Percentiles rank a stretch among this genome's conserved stretches.
These are phyloP conservation scores for Cnemophilus loriae DNA, from an alignment of 2,113 vertebrate species.

Conservation along the genomic window DNA sequence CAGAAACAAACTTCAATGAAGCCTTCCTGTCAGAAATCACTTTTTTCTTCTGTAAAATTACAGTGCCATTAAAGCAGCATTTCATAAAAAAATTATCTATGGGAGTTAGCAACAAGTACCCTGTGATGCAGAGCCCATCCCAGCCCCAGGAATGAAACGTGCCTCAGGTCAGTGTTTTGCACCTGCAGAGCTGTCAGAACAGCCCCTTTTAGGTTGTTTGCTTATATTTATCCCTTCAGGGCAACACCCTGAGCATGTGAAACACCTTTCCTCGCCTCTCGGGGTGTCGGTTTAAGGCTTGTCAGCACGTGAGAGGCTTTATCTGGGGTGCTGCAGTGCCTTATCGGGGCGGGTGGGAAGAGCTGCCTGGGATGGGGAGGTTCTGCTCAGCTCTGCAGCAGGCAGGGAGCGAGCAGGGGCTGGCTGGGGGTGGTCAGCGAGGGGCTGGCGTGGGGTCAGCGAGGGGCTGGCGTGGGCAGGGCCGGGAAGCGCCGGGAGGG, in stretches of 20 bases:
- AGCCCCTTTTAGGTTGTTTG: fast-evolving
- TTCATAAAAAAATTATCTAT: not conserved
- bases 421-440: not conserved
- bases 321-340: not conserved
- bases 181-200: not conserved
- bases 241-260: not conserved
- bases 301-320: not conserved
- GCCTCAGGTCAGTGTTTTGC: fast-evolving
- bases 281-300: not conserved
- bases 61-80: not conserved
- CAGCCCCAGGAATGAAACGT: not conserved
- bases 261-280: not conserved
- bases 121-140: not conserved
- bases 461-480: not conserved
- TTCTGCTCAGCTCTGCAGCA: fast-evolving
- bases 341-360: not conserved
- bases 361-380: not conserved
- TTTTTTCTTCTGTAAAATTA: not conserved
- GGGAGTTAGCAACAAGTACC: not conserved
- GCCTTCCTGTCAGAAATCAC: not conserved
- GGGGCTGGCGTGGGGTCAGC: fast-evolving
- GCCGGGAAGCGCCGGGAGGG: not conserved
- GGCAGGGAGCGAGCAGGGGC: not conserved
- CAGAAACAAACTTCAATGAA: not conserved
- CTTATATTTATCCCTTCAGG: not conserved